These are phyloP conservation scores for Tupaia tana DNA, from an alignment of 2,113 vertebrate species.

Conservation along the genomic window DNA sequence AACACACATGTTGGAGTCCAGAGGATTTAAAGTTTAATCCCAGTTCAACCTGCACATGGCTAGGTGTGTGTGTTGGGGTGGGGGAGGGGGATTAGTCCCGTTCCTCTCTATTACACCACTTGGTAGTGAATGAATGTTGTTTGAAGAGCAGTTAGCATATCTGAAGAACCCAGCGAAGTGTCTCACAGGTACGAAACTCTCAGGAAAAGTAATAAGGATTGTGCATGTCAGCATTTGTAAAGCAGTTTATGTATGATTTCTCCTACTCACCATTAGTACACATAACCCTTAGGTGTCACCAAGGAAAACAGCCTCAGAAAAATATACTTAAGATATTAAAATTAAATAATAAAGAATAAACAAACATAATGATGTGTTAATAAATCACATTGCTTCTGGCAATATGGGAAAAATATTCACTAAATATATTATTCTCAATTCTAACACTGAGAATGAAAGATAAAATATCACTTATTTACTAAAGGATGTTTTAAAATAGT, in stretches of 20 bases:
- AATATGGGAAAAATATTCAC: background rate
- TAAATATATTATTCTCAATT: background rate
- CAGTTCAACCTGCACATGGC: background rate
- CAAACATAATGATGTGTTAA: slow-evolving; percentile 1
- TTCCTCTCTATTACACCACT: background rate
- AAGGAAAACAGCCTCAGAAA: background rate
- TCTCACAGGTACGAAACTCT: background rate
- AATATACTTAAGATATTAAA: background rate
- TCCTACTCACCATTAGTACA: background rate
- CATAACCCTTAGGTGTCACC: no score
- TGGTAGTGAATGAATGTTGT: fast-evolving
- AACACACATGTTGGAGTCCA: background rate
- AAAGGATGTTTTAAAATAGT: no score
- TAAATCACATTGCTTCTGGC: background rate
- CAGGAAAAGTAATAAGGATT: background rate
- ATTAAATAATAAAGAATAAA: slow-evolving; percentile 35
- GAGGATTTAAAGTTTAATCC: background rate
- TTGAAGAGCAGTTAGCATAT: background rate
- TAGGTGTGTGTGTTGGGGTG: background rate
- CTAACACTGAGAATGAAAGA: background rate
- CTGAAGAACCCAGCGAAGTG: background rate
- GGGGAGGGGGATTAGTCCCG: background rate
- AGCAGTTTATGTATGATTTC: background rate
- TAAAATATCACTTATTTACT: background rate
- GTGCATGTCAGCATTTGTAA: background rate